Conservation (phyloP, 2,113 vertebrate species). For the Aplodontia rufa region DNA sequence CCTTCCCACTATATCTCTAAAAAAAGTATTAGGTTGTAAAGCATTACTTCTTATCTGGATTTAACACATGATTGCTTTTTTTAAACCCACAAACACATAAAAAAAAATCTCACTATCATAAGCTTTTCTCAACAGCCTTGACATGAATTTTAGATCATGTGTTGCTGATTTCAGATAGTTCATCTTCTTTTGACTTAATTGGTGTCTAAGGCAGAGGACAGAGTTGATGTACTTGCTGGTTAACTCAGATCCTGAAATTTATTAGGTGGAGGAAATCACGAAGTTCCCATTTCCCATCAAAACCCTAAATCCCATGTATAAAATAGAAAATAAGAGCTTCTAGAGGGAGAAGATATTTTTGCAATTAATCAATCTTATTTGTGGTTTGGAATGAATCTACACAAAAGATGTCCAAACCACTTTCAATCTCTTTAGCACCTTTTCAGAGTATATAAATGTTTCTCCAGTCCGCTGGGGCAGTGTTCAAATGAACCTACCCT, state of each 20-base stretch:
- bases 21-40: too few species aligned
- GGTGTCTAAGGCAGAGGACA: neutral
- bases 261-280: neutral
- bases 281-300: neutral
- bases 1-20: too few species aligned
- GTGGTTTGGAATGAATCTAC: neutral
- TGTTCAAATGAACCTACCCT: neutral
- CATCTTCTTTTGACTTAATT: neutral
- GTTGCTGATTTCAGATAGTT: constrained; percentile 12
- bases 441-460: neutral
- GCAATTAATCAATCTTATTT: neutral
- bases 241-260: neutral
- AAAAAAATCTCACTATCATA: neutral
- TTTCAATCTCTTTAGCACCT: neutral
- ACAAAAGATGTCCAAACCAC: neutral
- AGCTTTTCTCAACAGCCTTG: neutral
- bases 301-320: neutral
- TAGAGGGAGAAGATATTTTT: neutral
- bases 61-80: neutral
- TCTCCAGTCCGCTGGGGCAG: neutral
- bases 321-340: neutral
- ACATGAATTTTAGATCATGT: neutral
- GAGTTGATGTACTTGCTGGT: neutral
- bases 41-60: too few species aligned
- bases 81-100: neutral